Conservation (phyloP, 2,113 vertebrate genomes). For the Triplophysa dalaica region DNA sequence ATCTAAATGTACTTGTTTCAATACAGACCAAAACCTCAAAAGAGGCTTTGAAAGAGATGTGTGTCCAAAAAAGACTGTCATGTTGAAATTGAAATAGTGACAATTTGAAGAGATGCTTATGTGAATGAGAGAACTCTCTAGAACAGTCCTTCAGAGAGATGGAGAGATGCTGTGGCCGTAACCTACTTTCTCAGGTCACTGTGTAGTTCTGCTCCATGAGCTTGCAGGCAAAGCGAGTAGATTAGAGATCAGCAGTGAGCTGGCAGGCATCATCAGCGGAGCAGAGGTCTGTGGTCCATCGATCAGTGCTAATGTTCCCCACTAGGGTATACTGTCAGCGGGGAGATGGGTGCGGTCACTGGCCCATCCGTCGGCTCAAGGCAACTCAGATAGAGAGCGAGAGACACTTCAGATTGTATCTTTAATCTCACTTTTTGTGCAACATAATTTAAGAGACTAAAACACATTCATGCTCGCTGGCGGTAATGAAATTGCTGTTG, state of each 20-base stretch:
- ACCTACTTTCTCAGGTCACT: conserved; percentile 17
- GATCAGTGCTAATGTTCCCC: conserved; percentile 26
- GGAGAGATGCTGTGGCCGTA: conserved; percentile 17
- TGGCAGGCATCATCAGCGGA: conserved; percentile 39
- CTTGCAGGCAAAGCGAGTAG: conserved; percentile 32
- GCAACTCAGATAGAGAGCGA: neutral
- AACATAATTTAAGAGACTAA: conserved; percentile 1
- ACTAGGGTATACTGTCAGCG: conserved; percentile 11
- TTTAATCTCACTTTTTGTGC: neutral
- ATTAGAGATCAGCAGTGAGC: conserved; percentile 27
- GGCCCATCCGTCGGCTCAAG: neutral
- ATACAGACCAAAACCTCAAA: no score
- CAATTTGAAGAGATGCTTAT: conserved; percentile 2
- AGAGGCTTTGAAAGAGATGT: neutral
- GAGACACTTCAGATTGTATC: neutral
- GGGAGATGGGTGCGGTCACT: conserved; percentile 11
- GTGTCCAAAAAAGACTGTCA: conserved; percentile 14
- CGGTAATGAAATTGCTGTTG: neutral
- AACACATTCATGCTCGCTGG: neutral
- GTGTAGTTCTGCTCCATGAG: neutral
- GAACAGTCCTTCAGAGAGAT: neutral
- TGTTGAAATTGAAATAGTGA: neutral
- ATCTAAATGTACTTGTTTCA: no score
- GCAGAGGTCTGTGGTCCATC: conserved; percentile 19
- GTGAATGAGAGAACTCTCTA: neutral